These are phyloP conservation scores for Euschistus heros DNA, from an alignment of 1,140 invertebrate genomes.

Conservation along the genomic window DNA sequence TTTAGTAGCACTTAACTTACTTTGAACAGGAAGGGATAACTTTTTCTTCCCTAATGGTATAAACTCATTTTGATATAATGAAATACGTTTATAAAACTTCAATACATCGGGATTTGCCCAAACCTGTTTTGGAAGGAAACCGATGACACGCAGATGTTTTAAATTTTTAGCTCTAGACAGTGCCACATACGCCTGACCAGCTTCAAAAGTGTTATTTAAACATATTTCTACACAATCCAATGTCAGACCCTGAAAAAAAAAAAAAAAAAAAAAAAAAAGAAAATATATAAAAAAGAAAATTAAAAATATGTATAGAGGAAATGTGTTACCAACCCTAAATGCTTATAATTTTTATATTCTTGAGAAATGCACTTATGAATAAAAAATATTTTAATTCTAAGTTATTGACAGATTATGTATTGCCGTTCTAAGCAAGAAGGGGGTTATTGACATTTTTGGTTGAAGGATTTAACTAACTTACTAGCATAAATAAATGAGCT, in stretches of 20 bases:
- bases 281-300: no score
- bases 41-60: conserved; percentile 15
- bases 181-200: conserved; percentile 92
- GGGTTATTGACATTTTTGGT: no score
- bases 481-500: no score
- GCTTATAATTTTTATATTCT: no score
- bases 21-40: background rate
- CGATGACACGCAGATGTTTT: conserved; percentile 69
- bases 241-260: conserved; percentile 63
- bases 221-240: conserved; percentile 93
- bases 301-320: background rate
- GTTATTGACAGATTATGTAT: background rate
- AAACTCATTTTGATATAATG: conserved; percentile 8
- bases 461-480: no score
- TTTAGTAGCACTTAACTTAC: background rate
- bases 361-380: background rate
- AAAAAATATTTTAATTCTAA: background rate
- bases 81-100: conserved; percentile 59
- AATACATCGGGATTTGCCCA: conserved; percentile 80
- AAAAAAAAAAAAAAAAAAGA: no score
- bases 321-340: no score
- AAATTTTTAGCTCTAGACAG: conserved; percentile 82
- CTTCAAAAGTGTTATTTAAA: conserved; percentile 78
- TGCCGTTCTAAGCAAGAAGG: no score
- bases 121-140: conserved; percentile 77